A percentile compares a stretch with the other conserved stretches of the same genome.
Evolutionary conservation across 2,113 vertebrate species (phyloP).

Genomic region (Calyptommatus sinebrachiatus): DNA sequence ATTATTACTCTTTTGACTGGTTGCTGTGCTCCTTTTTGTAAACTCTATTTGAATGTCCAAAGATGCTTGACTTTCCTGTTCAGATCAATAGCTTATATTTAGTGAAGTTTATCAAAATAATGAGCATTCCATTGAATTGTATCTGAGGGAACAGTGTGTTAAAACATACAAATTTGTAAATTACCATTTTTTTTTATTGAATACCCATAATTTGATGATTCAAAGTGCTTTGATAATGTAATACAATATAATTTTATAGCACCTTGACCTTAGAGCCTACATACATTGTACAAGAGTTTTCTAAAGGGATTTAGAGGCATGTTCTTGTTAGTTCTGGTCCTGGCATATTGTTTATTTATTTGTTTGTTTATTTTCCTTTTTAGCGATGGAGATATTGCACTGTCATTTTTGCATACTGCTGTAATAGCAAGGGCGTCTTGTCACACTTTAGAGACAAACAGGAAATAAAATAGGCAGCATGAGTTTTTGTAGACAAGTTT

Average conservation of each 20-base stretch:
- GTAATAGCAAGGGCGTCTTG: too few relatives aligned
- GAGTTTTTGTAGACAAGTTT: too few relatives aligned
- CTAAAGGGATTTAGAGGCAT: background rate
- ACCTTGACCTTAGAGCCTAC: background rate
- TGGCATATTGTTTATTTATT: background rate
- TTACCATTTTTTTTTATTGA: background rate
- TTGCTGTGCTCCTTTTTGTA: background rate
- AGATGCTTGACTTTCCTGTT: background rate
- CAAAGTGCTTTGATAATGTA: conserved; percentile 18
- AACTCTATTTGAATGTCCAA: background rate
- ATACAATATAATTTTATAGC: background rate
- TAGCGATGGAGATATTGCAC: background rate
- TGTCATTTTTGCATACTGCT: background rate
- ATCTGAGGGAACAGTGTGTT: background rate
- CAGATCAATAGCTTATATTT: conserved; percentile 18
- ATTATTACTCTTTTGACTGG: background rate
- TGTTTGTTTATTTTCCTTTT: background rate
- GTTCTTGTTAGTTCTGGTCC: background rate
- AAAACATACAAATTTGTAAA: conserved; percentile 1
- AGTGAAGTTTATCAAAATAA: conserved; percentile 14
- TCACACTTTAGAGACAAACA: too few relatives aligned
- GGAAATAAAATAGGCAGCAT: too few relatives aligned
- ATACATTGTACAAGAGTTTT: background rate
- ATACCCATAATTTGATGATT: background rate
- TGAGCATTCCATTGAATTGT: background rate